Percentiles rank a stretch among this genome's conserved stretches.
Evolutionary conservation across 2,113 vertebrate genomes (phyloP).

Genomic region (Lanius collurio): DNA sequence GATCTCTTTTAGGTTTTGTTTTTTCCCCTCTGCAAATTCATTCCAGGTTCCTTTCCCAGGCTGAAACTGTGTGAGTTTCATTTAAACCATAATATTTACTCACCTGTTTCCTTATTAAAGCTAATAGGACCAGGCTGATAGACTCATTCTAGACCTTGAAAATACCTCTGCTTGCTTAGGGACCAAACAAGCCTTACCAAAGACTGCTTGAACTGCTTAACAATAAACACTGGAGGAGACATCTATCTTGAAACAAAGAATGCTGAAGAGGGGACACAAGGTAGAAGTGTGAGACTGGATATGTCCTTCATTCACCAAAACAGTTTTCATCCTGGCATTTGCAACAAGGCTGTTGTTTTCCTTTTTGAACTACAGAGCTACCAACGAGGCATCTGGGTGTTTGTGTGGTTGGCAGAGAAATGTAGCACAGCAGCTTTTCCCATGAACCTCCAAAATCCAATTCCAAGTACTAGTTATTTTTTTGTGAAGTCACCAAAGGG

Average conservation of each 20-base stretch:
- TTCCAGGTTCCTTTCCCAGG: background rate
- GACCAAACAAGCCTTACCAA: background rate
- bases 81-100: slow-evolving; percentile 1
- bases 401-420: background rate
- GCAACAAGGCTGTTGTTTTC: background rate
- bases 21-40: background rate
- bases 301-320: background rate
- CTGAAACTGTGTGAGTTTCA: background rate
- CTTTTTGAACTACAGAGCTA: background rate
- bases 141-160: background rate
- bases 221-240: background rate
- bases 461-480: background rate
- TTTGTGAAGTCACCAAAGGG: background rate
- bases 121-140: background rate
- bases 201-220: background rate
- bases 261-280: background rate
- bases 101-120: background rate
- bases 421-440: background rate
- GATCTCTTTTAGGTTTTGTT: background rate
- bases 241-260: background rate
- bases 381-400: background rate
- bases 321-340: background rate
- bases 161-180: background rate
- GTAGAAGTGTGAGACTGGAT: background rate
- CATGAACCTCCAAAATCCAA: background rate